phyloP scores from a whole-genome alignment of 2,888 invertebrate genomes.

The Cerceris ruficornis region DNA sequence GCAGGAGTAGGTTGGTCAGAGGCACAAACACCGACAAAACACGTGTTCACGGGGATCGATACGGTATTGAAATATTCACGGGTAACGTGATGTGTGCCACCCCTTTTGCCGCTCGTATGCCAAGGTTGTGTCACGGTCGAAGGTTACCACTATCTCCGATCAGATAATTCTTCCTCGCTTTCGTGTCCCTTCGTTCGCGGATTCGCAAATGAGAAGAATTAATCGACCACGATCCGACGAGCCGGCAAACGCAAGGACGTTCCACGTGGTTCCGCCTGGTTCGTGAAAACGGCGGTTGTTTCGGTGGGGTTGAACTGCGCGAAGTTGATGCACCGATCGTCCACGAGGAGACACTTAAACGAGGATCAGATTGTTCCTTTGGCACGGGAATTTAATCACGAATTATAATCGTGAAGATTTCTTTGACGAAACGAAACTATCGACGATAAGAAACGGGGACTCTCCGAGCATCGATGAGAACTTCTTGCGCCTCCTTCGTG shows the following conservation, averaged over 20 bases:
- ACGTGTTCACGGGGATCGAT: conserved; percentile 60
- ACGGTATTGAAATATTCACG: conserved; percentile 64
- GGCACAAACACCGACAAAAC: conserved; percentile 50
- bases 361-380: no score
- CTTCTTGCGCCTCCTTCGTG: background rate
- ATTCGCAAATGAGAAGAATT: background rate
- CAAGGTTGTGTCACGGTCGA: conserved; percentile 50
- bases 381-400: no score
- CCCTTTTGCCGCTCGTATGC: conserved; percentile 15
- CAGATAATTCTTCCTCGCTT: background rate
- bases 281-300: conserved; percentile 16
- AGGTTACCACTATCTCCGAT: conserved; percentile 46
- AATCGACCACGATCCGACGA: background rate
- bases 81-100: conserved; percentile 45
- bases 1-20: background rate
- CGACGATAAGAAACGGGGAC: no score
- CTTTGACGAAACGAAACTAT: no score
- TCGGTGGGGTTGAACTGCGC: conserved; percentile 32
- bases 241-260: background rate
- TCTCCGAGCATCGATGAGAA: no score
- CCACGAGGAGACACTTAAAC: conserved; percentile 57
- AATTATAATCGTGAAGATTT: no score
- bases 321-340: conserved; percentile 62
- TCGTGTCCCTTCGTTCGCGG: background rate
- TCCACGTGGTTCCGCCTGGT: background rate